Evolutionary conservation across 2,113 vertebrate genomes (phyloP).

Genomic region (Scomber scombrus): DNA sequence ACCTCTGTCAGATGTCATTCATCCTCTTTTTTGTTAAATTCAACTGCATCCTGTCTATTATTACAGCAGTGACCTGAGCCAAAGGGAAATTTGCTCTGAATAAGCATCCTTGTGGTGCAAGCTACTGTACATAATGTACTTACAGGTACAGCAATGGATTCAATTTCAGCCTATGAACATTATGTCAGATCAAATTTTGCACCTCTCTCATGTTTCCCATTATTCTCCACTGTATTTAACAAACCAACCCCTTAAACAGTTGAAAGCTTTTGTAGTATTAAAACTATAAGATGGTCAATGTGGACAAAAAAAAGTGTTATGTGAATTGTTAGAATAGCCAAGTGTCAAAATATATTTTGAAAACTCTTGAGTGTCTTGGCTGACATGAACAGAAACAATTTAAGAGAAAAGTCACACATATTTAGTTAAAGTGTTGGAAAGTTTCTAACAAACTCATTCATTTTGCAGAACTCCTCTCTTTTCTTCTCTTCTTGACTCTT

Average conservation of each 20-base stretch:
- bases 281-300: neutral
- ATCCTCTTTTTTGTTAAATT: slow-evolving; percentile 22
- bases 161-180: slow-evolving; percentile 39
- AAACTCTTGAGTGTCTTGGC: too few species aligned
- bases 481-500: slow-evolving; percentile 10
- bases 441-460: slow-evolving; percentile 22
- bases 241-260: neutral
- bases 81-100: slow-evolving; percentile 25
- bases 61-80: slow-evolving; percentile 38
- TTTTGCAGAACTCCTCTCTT: neutral
- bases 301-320: neutral
- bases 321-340: neutral
- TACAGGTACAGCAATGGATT: slow-evolving; percentile 44
- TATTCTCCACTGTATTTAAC: neutral
- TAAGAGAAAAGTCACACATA: too few species aligned
- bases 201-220: slow-evolving; percentile 35
- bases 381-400: too few species aligned
- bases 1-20: slow-evolving; percentile 43
- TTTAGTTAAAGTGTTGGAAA: slow-evolving; percentile 13
- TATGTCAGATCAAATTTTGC: slow-evolving; percentile 27
- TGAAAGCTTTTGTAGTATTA: neutral
- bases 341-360: neutral
- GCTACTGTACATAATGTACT: slow-evolving; percentile 42
- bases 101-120: slow-evolving; percentile 1
- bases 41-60: slow-evolving; percentile 21